phyloP scores from a whole-genome alignment of 92 coral and sea anemone species.

The Zoanthus sociatus region DNA sequence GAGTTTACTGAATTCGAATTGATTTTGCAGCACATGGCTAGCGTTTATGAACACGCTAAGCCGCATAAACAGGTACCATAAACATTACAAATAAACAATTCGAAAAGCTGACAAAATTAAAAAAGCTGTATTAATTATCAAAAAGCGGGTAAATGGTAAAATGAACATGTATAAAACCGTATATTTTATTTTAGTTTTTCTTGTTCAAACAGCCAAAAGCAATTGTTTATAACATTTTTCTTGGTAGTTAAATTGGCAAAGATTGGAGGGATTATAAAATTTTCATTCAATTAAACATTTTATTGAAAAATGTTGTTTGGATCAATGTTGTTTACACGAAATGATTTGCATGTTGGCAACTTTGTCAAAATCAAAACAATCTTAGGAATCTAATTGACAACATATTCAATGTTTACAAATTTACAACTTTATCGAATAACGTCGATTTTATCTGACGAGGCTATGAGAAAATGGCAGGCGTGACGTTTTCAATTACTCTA shows the following conservation, averaged over 20 bases:
- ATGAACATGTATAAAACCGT: too few species aligned
- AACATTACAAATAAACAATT: background rate
- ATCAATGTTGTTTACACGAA: background rate
- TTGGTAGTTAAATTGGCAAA: too few species aligned
- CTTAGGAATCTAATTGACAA: background rate
- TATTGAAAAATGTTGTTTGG: background rate
- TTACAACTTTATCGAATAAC: conserved; percentile 17
- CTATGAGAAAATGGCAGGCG: conserved; percentile 46
- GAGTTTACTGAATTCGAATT: too few species aligned
- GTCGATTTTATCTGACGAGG: conserved; percentile 8
- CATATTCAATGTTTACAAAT: background rate
- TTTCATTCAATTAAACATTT: background rate
- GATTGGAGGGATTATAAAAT: too few species aligned
- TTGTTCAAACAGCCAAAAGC: too few species aligned
- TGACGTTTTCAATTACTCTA: conserved; percentile 19
- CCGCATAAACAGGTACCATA: background rate
- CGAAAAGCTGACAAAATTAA: background rate
- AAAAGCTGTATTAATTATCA: too few species aligned
- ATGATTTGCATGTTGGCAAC: background rate
- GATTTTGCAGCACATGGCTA: background rate
- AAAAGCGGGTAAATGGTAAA: too few species aligned
- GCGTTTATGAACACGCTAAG: background rate
- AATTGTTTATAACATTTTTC: too few species aligned
- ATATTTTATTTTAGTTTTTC: too few species aligned
- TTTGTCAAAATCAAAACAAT: background rate